Base-by-base conservation (phyloP, 2,113 vertebrate genomes). In the Alosa alosa region DNA sequence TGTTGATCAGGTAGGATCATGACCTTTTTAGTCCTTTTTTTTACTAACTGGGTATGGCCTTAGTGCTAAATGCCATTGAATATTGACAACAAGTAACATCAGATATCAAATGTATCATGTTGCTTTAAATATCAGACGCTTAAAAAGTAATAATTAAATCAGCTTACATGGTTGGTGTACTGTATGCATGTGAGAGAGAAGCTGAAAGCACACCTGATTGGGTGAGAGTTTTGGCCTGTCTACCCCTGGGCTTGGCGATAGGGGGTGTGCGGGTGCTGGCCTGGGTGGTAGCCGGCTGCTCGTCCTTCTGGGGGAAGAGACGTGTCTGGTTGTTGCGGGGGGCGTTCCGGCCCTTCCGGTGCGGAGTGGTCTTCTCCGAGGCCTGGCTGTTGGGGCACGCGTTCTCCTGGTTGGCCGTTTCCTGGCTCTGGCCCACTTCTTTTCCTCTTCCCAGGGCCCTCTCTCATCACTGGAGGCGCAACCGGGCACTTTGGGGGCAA, bases 381-480 rank as follows among this genome's bases (percentile, higher is more conserved):
- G 46, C 4, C 0, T 25, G n/a, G 57, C 52, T 64, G 22, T 94
- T 94, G 0, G 94, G 94, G 86, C 91, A 93, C 36, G 82, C 15
- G 41, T 94, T 94, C 86, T 94, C 93, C 1, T 93, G 88, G n/a
- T 82, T 87, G 49, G 10, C 82, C 45, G 47, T 41, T 36, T 45
- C 68, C 39, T 85, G 44, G 82, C 75, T 88, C 68, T 20, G 86
- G 64, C 82, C 81, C 31, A 47, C 68, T 84, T 83, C 95, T 88
- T 88, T 95, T 96, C 89, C 93, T 93, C 87, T 95, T 95, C 36
- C 92, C 85, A 1, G 86, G 87, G 36, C 86, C 84, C 64, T 92
- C 90, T 20, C 82, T 88, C 39, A 89, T 84, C 11, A 84, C 39
- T 0, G 85, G 86, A 0, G 86, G 90, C 25, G 86, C 89, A 2